These are phyloP conservation scores for Scortum barcoo DNA, from an alignment of 2,113 vertebrate species.

Conservation along the genomic window DNA sequence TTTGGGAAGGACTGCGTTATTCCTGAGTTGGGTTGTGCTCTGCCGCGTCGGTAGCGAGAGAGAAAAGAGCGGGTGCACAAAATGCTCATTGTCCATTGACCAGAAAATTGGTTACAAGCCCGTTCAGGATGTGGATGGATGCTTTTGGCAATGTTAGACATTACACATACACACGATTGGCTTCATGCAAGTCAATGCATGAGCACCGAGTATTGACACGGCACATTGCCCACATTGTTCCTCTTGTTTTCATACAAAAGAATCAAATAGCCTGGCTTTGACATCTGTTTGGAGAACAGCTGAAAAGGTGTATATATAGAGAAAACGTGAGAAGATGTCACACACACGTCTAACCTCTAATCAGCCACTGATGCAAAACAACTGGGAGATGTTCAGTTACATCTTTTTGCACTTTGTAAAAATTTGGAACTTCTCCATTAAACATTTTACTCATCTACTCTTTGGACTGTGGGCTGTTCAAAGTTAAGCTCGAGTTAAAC, in stretches of 20 bases:
- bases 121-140: conserved; percentile 56
- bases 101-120: conserved; percentile 67
- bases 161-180: conserved; percentile 4
- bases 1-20: neutral
- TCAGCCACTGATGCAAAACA: neutral
- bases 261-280: neutral
- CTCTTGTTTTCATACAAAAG: conserved; percentile 17
- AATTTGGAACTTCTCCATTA: neutral
- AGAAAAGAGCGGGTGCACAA: conserved; percentile 20
- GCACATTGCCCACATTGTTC: neutral
- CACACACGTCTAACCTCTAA: neutral
- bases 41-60: neutral
- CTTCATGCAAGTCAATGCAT: conserved; percentile 16
- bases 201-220: rapidly evolving
- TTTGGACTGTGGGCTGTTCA: too few relatives aligned
- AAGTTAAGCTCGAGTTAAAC: neutral
- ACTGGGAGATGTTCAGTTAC: neutral
- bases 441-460: neutral
- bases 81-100: conserved; percentile 56
- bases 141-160: conserved; percentile 44
- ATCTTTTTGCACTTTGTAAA: neutral
- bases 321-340: neutral
- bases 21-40: neutral
- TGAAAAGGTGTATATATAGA: neutral
- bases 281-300: neutral